phyloP scores from a whole-genome alignment of 2,113 vertebrate species.

The Mesembrinibis cayennensis region DNA sequence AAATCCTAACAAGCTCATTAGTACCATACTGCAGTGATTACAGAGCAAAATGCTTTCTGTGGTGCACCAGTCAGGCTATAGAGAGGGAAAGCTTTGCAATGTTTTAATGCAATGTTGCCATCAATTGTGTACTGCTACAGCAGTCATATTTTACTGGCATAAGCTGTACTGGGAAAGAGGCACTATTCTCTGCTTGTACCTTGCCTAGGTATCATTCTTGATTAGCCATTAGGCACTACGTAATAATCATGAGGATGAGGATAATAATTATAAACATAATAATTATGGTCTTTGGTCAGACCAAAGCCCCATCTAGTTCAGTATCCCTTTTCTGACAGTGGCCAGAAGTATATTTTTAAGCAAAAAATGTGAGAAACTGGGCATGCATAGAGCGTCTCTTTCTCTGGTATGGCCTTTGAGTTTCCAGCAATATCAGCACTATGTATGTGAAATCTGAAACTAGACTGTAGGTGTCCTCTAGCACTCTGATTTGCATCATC shows the following conservation, averaged over 20 bases:
- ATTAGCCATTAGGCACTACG: neutral
- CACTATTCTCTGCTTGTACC: neutral
- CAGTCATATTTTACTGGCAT: neutral
- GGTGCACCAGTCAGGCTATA: neutral
- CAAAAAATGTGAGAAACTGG: neutral
- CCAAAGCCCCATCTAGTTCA: neutral
- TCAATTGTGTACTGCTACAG: neutral
- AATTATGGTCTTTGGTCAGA: neutral
- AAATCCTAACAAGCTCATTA: conserved; percentile 63
- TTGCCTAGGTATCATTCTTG: neutral
- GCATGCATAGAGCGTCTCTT: neutral
- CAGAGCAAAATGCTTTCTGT: conserved; percentile 27
- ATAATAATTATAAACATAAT: neutral
- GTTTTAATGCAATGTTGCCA: neutral
- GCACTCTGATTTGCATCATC: neutral
- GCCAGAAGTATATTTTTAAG: neutral
- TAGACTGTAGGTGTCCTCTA: neutral
- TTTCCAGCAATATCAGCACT: neutral
- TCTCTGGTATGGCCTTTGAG: neutral
- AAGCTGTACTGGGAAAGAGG: neutral
- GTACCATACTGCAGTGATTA: conserved; percentile 45
- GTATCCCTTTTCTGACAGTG: neutral
- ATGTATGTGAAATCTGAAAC: neutral
- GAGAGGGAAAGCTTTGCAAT: neutral
- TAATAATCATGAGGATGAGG: neutral